Evolutionary conservation across 2,888 invertebrate species (phyloP), one percentile per base, ranked within the genome.

Genomic region (Nemurella pictetii): DNA sequence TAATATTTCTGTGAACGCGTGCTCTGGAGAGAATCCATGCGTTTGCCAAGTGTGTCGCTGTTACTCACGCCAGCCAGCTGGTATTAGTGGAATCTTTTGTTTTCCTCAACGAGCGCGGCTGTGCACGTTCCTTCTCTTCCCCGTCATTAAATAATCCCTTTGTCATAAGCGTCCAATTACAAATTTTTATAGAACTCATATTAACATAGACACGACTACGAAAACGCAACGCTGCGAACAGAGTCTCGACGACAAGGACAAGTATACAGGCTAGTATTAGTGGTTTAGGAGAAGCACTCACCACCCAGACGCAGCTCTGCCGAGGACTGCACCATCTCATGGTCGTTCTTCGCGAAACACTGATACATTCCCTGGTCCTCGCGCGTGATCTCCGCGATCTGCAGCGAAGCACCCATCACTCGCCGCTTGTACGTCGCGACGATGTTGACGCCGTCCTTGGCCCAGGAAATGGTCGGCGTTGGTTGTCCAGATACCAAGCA

Each of bases 331-430:
- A 88, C 89, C 30, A 89, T 88, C 25, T 89, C 88, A n/a, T 87
- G 86, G 15, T 88, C 89, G 85, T 89, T 89, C 25, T 87, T 85
- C 9, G 87, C 86, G 55, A 88, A 84, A 83, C 88, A 88, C 84
- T 88, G 88, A 78, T 90, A 91, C 90, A 90, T 90, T 9, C 90
- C 91, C 75, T 89, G 88, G 86, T 90, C 90, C 26, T 88, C 87
- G n/a, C 90, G 87, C 80, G 88, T 87, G 4, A 90, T 89, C 25
- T 88, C 87, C 0, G 85, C 82, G 3, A 90, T 88, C n/a, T 88
- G 87, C 83, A 90, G 85, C 27, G 30, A 27, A 9, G 30, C 25
- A 25, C 82, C 84, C 30, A 20, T 75, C 7, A 84, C 36, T 0
- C 75, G 36, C 15, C 30, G 15, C 81, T 80, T 80, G 84, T 84